These are phyloP conservation scores for Dascillus cervinus DNA, from an alignment of 2,888 invertebrate species.

Conservation along the genomic window DNA sequence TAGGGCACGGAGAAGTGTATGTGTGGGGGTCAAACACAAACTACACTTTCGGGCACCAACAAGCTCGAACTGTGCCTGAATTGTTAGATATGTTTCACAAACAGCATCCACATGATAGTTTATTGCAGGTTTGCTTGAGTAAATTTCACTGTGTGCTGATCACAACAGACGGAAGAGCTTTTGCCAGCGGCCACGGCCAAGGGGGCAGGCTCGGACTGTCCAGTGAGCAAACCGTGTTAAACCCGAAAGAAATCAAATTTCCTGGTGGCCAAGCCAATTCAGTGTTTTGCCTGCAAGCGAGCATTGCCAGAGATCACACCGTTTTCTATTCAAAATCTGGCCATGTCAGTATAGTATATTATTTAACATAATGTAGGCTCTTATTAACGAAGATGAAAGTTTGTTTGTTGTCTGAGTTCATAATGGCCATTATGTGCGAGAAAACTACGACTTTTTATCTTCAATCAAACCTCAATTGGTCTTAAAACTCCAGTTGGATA, in stretches of 20 bases:
- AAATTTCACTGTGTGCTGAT: slow-evolving; percentile 73
- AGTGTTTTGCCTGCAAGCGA: slow-evolving; percentile 45
- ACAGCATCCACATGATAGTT: slow-evolving; percentile 30
- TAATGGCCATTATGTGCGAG: too few species aligned
- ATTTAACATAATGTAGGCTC: too few species aligned
- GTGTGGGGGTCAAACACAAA: slow-evolving; percentile 84
- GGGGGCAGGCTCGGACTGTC: slow-evolving; percentile 69
- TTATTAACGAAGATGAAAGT: too few species aligned
- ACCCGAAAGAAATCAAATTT: slow-evolving; percentile 44
- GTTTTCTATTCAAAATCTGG: slow-evolving; percentile 57
- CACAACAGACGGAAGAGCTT: slow-evolving; percentile 50
- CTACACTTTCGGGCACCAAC: slow-evolving; percentile 71
- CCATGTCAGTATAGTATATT: slow-evolving; percentile 47
- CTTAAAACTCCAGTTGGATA: too few species aligned
- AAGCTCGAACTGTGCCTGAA: slow-evolving; percentile 56
- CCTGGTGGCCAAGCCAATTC: slow-evolving; percentile 28
- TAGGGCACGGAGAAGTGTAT: slow-evolving; percentile 51
- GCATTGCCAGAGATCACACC: slow-evolving; percentile 61
- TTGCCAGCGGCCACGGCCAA: slow-evolving; percentile 74
- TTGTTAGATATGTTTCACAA: slow-evolving; percentile 60
- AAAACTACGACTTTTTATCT: too few species aligned
- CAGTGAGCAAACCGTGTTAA: slow-evolving; percentile 49
- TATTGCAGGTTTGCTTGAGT: slow-evolving; percentile 58
- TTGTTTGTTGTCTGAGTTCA: too few species aligned
- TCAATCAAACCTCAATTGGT: too few species aligned